Evolutionary conservation across 2,888 invertebrate species (phyloP).

Genomic region (Diogma glabrata): DNA sequence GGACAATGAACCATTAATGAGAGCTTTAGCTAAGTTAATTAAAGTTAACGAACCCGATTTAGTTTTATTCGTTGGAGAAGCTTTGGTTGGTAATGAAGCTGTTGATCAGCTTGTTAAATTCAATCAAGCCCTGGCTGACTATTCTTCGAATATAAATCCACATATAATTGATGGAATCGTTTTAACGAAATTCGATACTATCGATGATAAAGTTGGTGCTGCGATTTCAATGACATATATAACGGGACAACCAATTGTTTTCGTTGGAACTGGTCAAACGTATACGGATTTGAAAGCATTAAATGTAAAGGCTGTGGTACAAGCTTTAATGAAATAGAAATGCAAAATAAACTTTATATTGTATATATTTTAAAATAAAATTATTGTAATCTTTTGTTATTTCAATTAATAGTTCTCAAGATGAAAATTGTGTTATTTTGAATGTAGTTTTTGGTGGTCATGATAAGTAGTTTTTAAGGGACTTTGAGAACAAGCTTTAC

Average conservation of each 20-base stretch:
- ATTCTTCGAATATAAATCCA: constrained; percentile 62
- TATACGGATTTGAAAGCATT: constrained; percentile 95
- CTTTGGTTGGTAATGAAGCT: constrained; percentile 98
- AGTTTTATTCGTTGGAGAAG: constrained; percentile 98
- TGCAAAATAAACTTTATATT: too few species aligned
- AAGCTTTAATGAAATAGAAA: constrained; percentile 89
- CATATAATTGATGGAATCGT: constrained; percentile 98
- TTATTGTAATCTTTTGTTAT: too few species aligned
- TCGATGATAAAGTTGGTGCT: constrained; percentile 98
- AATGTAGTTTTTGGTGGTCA: too few species aligned
- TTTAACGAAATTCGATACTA: constrained; percentile 98
- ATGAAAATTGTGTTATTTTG: too few species aligned
- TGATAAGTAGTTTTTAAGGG: too few species aligned
- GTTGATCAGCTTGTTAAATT: constrained; percentile 99
- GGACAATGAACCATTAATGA: constrained; percentile 98
- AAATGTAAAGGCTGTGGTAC: constrained; percentile 92
- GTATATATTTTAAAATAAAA: too few species aligned
- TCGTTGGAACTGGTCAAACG: constrained; percentile 96
- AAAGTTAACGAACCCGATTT: constrained; percentile 95
- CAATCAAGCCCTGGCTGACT: constrained; percentile 94
- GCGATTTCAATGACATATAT: constrained; percentile 99
- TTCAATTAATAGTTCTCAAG: too few species aligned
- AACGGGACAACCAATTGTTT: constrained; percentile 93
- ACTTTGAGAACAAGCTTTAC: too few species aligned
- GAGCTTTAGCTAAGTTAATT: constrained; percentile 93